Evolutionary conservation across 2,888 invertebrate genomes (phyloP).

Genomic region (Sussaba pulchella): DNA sequence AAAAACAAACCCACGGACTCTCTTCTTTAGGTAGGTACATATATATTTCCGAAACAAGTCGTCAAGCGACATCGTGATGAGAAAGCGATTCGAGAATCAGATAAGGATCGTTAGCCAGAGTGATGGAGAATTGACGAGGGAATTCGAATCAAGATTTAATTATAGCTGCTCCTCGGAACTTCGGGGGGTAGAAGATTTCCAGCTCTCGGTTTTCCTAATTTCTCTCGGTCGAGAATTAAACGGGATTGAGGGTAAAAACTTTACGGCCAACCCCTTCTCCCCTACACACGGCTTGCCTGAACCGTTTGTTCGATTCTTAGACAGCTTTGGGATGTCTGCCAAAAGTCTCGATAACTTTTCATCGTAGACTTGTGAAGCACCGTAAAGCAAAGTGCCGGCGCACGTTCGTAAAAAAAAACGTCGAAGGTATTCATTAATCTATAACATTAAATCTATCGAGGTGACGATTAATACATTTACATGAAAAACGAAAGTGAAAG

Average conservation of each 20-base stretch:
- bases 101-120: slow-evolving; percentile 44
- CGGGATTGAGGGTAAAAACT: slow-evolving; percentile 42
- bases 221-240: slow-evolving; percentile 56
- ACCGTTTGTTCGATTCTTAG: slow-evolving; percentile 21
- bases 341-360: slow-evolving; percentile 37
- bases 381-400: too few species aligned
- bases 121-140: slow-evolving; percentile 58
- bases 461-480: too few species aligned
- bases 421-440: slow-evolving; percentile 5
- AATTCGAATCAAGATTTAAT: slow-evolving; percentile 61
- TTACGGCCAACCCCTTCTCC: slow-evolving; percentile 13
- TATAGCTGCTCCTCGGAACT: slow-evolving; percentile 22
- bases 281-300: too few species aligned
- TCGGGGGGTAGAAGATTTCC: slow-evolving; percentile 47
- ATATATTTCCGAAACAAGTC: too few species aligned
- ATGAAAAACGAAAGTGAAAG: too few species aligned
- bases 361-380: slow-evolving; percentile 12
- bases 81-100: slow-evolving; percentile 52
- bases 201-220: slow-evolving; percentile 57
- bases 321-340: slow-evolving; percentile 22
- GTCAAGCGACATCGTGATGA: slow-evolving; percentile 21
- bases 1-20: too few species aligned
- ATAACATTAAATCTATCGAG: too few species aligned
- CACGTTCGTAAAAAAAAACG: not conserved
- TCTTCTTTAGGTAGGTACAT: too few species aligned